Percentiles rank a stretch among this genome's conserved stretches.
These are phyloP conservation scores for Phocides pigmalion DNA, from an alignment of 1,140 invertebrate genomes.

Conservation along the genomic window DNA sequence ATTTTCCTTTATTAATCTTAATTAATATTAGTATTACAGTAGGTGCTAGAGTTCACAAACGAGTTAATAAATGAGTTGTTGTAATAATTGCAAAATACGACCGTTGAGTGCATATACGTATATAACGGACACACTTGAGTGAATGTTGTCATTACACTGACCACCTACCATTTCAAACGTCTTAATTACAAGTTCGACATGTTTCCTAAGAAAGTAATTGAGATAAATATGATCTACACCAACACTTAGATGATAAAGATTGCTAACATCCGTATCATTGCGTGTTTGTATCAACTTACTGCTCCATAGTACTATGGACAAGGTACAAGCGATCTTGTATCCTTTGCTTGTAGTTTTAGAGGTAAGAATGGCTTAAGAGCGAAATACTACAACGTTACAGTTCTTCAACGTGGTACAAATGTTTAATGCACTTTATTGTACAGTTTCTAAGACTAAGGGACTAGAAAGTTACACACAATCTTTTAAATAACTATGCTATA, in stretches of 20 bases:
- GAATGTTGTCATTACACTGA: constrained; percentile 4
- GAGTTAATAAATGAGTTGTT: background rate
- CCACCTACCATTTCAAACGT: constrained; percentile 1
- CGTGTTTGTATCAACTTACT: constrained; percentile 12
- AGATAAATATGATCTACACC: constrained; percentile 18
- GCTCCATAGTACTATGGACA: background rate
- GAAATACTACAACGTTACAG: constrained; percentile 1
- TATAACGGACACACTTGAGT: background rate
- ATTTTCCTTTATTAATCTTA: background rate
- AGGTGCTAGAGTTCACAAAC: background rate
- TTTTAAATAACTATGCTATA: background rate
- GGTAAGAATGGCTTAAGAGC: background rate
- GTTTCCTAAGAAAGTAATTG: constrained; percentile 12
- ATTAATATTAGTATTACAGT: too few species aligned
- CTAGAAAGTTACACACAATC: constrained; percentile 23
- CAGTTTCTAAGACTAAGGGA: constrained; percentile 29
- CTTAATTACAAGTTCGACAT: constrained; percentile 8
- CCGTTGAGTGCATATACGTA: background rate
- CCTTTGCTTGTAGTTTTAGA: background rate
- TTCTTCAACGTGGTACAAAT: constrained; percentile 14
- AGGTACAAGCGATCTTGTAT: background rate
- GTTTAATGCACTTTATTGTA: background rate
- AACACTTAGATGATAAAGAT: constrained; percentile 30
- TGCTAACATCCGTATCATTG: constrained; percentile 30
- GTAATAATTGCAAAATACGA: background rate